Conservation (phyloP, 2,888 invertebrate genomes). For the Campaea margaritaria region DNA sequence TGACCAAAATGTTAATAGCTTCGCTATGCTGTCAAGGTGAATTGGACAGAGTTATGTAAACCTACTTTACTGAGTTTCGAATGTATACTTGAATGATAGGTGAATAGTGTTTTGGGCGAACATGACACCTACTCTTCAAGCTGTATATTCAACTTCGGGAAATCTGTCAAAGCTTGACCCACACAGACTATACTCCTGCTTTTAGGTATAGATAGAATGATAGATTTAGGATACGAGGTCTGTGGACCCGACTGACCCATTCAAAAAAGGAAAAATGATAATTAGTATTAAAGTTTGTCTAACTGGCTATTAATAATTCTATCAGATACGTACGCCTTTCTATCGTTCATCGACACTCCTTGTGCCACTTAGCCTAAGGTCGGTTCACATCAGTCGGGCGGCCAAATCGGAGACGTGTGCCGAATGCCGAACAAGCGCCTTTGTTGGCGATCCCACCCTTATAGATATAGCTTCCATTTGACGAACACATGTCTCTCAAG, state of each 20-base stretch:
- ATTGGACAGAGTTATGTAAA: slow-evolving; percentile 39
- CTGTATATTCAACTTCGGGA: too few species aligned
- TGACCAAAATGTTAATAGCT: slow-evolving; percentile 63
- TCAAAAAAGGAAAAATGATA: too few species aligned
- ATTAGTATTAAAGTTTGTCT: too few species aligned
- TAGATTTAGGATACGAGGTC: too few species aligned
- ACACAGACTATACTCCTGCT: too few species aligned
- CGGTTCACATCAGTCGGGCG: slow-evolving; percentile 42
- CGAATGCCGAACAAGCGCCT: slow-evolving; percentile 47
- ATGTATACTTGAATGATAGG: background rate
- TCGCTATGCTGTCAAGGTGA: slow-evolving; percentile 58
- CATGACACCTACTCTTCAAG: too few species aligned
- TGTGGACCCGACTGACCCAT: too few species aligned
- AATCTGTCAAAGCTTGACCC: too few species aligned
- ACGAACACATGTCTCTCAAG: slow-evolving; percentile 36
- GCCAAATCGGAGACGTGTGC: slow-evolving; percentile 52
- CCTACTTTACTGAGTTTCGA: background rate
- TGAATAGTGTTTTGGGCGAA: too few species aligned
- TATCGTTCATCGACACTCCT: slow-evolving; percentile 47
- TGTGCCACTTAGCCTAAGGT: slow-evolving; percentile 56
- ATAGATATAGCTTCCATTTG: slow-evolving; percentile 25
- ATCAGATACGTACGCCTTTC: slow-evolving; percentile 30
- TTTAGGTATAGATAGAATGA: too few species aligned
- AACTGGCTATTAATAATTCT: slow-evolving; percentile 16
- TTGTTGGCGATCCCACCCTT: slow-evolving; percentile 40